Evolutionary conservation across 2,888 invertebrate genomes (phyloP).

Genomic region (Melieria crassipennis): DNA sequence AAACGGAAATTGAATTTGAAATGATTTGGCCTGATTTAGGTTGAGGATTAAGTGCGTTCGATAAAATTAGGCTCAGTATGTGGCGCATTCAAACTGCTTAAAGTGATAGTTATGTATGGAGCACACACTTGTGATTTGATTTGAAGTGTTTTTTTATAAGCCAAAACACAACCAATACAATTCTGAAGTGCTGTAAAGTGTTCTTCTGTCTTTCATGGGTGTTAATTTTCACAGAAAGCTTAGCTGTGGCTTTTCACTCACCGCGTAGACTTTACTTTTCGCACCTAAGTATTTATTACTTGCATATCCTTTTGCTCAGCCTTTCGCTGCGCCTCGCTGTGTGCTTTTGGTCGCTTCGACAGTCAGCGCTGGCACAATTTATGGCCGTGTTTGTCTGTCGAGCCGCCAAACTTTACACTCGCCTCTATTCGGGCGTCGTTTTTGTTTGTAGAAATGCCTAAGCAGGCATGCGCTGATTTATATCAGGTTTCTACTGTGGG

Average conservation of each 20-base stretch:
- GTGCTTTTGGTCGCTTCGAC: background rate
- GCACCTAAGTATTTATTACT: slow-evolving; percentile 7
- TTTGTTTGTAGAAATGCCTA: too few relatives aligned
- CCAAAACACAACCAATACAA: background rate
- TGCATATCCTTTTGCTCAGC: background rate
- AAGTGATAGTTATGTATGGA: background rate
- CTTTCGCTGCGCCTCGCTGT: background rate
- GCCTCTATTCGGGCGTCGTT: too few relatives aligned
- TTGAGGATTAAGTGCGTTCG: background rate
- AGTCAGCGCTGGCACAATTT: too few relatives aligned
- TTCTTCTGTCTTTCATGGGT: background rate
- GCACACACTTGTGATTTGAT: background rate
- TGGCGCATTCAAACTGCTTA: background rate
- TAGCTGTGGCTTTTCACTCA: background rate
- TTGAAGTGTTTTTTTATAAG: background rate
- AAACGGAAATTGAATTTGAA: background rate
- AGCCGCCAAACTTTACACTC: too few relatives aligned
- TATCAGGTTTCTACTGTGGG: too few relatives aligned
- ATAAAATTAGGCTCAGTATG: background rate
- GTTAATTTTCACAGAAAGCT: slow-evolving; percentile 12
- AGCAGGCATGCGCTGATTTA: too few relatives aligned
- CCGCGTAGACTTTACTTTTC: slow-evolving; percentile 4
- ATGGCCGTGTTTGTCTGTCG: too few relatives aligned
- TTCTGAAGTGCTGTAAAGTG: background rate
- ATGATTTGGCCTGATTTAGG: background rate